Base-by-base conservation (phyloP, 2,113 vertebrate genomes). In the Patagioenas fasciata region DNA sequence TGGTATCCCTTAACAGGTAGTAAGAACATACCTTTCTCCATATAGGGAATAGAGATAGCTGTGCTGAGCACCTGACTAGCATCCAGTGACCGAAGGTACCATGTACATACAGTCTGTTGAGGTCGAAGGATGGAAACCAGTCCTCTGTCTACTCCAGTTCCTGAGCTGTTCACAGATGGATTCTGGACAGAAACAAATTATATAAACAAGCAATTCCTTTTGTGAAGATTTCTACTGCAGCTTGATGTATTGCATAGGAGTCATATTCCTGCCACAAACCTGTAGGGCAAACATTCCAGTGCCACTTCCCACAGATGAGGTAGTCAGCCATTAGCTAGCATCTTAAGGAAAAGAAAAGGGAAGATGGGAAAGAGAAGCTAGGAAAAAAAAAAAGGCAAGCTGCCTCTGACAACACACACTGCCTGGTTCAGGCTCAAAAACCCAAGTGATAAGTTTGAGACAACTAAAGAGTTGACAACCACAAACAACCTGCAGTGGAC, bases 21-120 rank as follows among this genome's bases (percentile, higher is more conserved):
- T 19, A 72, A 42, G 62, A 65, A 56, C 54, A 21, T 95, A 99
- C 99, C 99, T 60, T 65, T 96, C 94, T 98, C 97, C 32, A 89
- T 95, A 94, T 98, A 99, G 5, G 98, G 96, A 17, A 99, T 98
- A 48, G 98, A 98, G 79, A 99, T 97, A 17, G 98, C 98, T 4
- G 98, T 97, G 74, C 97, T 98, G 6, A 98, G 89, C 73, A 99
- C 98, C 3, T 96, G 73, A 51, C 91, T 92, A 5, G 90, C 44
- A 5, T 81, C 95, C 4, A 94, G 54, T 1, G 99, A 96, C 6
- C 94, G 91, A 82, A 99, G 95, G 91, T 98, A 98, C 98, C 99
- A 98, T 0, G 97, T 98, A 42, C 98, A 98, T 26, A 96, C 20
- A 0, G 36, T 98, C 92, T 99, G 98, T 28, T 95, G 83, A 0